These are phyloP conservation scores for Selenia dentaria DNA, from an alignment of 2,888 invertebrate species.

Conservation along the genomic window DNA sequence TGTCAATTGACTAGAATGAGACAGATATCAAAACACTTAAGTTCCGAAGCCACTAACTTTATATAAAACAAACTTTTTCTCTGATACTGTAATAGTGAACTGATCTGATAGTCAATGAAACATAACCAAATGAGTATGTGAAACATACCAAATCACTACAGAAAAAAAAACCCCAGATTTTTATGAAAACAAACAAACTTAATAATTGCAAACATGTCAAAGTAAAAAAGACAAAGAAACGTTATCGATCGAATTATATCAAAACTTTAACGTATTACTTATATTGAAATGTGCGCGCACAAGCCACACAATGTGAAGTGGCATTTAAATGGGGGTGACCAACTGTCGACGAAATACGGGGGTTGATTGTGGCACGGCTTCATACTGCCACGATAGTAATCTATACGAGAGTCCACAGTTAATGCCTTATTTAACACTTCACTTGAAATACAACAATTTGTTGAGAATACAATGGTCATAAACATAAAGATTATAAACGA, in stretches of 20 bases:
- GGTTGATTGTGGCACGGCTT: conserved; percentile 75
- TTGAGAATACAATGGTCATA: conserved; percentile 30
- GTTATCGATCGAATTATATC: conserved; percentile 57
- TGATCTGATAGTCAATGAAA: no score
- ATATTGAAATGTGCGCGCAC: conserved; percentile 73
- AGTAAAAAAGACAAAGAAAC: conserved; percentile 26
- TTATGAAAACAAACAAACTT: background rate
- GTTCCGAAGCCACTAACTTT: no score
- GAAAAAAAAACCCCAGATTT: no score
- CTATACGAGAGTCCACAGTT: conserved; percentile 75
- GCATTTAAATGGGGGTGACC: conserved; percentile 82
- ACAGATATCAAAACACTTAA: conserved; percentile 55
- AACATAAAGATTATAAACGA: conserved; percentile 4
- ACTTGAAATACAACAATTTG: conserved; percentile 48
- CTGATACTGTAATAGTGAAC: no score
- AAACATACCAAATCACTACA: no score
- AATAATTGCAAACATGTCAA: background rate
- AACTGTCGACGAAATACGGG: conserved; percentile 79
- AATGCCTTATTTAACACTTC: conserved; percentile 75
- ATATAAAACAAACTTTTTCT: no score
- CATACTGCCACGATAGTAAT: conserved; percentile 78
- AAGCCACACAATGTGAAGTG: conserved; percentile 83
- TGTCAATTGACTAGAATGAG: conserved; percentile 69
- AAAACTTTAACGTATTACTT: conserved; percentile 66
- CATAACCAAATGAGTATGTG: no score